Conservation (phyloP, 2,888 invertebrate genomes). For the Xanthia togata region DNA sequence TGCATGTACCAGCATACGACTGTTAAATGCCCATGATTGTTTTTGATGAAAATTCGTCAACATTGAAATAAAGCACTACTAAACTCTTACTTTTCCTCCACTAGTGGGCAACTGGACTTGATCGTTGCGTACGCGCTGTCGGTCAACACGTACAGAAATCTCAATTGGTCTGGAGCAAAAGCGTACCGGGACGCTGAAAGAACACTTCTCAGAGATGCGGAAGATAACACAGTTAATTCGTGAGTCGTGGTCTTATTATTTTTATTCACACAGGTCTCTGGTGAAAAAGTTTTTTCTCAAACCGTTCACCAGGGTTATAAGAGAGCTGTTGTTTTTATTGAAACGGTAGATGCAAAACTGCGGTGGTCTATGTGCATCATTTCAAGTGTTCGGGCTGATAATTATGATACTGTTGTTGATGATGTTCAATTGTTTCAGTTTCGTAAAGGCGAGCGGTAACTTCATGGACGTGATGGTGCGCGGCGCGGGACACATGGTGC, state of each 20-base stretch:
- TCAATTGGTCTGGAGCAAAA: conserved; percentile 57
- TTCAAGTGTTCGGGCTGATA: not conserved
- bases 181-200: conserved; percentile 43
- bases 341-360: not conserved
- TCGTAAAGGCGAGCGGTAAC: conserved; percentile 46
- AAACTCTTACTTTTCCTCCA: not conserved
- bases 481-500: conserved; percentile 90
- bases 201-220: conserved; percentile 9
- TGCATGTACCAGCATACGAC: no score
- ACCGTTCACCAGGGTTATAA: no score
- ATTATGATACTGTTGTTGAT: not conserved
- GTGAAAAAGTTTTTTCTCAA: rapidly evolving
- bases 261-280: not conserved
- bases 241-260: conserved; percentile 30
- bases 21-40: no score
- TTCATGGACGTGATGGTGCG: conserved; percentile 86
- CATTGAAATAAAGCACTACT: no score
- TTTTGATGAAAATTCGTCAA: not conserved
- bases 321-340: not conserved
- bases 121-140: conserved; percentile 58
- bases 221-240: conserved; percentile 29
- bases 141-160: conserved; percentile 48
- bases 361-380: no score
- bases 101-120: conserved; percentile 59
- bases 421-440: conserved; percentile 26